A percentile compares a stretch with the other conserved stretches of the same genome.
These are phyloP conservation scores for Girardinus metallicus DNA, from an alignment of 2,797 vertebrate genomes.

Conservation along the genomic window DNA sequence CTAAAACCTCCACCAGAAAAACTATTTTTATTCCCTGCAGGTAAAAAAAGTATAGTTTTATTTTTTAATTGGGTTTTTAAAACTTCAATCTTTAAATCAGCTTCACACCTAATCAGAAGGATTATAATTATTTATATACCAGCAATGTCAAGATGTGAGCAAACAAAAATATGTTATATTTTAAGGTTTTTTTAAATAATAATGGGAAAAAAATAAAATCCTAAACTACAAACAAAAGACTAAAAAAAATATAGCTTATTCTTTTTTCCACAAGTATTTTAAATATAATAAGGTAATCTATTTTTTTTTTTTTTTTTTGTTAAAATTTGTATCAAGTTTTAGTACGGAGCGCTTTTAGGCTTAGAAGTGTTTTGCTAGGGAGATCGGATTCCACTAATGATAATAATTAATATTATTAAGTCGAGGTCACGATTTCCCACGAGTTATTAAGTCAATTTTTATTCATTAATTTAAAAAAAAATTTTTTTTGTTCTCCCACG, in stretches of 20 bases:
- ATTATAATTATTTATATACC: not conserved
- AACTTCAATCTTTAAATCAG: not conserved
- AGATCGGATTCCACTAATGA: too few relatives aligned
- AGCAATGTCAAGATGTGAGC: not conserved
- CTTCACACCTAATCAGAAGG: not conserved
- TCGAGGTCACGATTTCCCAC: too few relatives aligned
- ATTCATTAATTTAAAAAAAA: too few relatives aligned
- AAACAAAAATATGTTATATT: not conserved
- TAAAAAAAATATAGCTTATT: not conserved
- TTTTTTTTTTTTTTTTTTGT: not conserved
- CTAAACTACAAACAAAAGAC: not conserved
- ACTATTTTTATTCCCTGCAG: not conserved
- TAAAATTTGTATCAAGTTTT: not conserved
- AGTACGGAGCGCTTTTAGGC: too few relatives aligned
- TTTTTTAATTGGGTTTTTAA: not conserved
- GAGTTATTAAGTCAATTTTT: too few relatives aligned
- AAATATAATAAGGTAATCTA: not conserved
- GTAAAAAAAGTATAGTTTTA: not conserved
- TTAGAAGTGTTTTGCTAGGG: too few relatives aligned
- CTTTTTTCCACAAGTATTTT: not conserved
- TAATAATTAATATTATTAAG: too few relatives aligned
- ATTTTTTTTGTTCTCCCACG: too few relatives aligned
- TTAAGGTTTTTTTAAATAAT: too few relatives aligned
- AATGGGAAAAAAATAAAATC: not conserved
- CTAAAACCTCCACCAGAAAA: not conserved